Evolutionary conservation across 1,140 invertebrate genomes (phyloP), one percentile per base, ranked within the genome.

Genomic region (Mylabris phalerata): DNA sequence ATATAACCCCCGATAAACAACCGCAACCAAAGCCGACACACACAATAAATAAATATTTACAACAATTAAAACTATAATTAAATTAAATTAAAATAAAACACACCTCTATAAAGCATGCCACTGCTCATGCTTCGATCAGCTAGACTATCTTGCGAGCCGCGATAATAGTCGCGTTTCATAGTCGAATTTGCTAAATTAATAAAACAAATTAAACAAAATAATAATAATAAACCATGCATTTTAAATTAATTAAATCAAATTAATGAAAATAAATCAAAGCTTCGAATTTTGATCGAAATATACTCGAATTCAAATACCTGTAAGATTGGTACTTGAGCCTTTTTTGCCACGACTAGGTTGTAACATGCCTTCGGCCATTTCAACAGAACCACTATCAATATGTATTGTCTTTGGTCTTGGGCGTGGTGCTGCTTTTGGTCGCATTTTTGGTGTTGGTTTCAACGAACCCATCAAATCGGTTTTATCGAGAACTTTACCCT

Each of bases 401-500:
- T 92, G 90, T 59, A 93, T 93, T 10, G 90, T 92, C 76, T 91
- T 92, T 40, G 90, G 90, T 38, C 90, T 77, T 48, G 88, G 88
- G 51, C 89, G 79, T 57, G 76, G 70, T 61, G 73, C 63, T 58
- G 73, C 79, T 72, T 84, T 84, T 55, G 77, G 77, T 62, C 85
- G 70, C 65, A 84, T 75, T 73, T 83, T 84, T 60, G 81, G 79
- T 40, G 79, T 77, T 47, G 77, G 71, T 67, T 73, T 84, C 65
- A 86, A 76, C 10, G 84, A 79, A 64, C 83, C 82, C 52, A 86
- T 75, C 59, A 88, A 73, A 63, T 89, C 87, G 42, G 75, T 62
- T 65, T 86, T 88, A 73, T 90, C 86, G 19, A 90, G 72, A 41
- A 83, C 82, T 76, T 90, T 90, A 57, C 88, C 88, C 86, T 87